Evolutionary conservation across 2,113 vertebrate species (phyloP).

Genomic region (Zosterops hypoxanthus): DNA sequence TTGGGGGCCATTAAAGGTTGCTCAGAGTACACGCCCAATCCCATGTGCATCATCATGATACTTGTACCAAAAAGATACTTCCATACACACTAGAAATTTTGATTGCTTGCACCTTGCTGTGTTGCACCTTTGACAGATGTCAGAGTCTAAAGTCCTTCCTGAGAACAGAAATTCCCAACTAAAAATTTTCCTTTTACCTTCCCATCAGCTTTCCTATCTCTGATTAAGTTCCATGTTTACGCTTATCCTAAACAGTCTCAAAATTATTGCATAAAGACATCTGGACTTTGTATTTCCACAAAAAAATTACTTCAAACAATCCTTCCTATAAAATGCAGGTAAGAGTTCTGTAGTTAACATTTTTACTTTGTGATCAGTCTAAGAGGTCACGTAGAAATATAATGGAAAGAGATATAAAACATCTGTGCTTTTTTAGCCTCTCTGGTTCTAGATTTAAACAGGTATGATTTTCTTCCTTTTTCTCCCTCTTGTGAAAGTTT

Average conservation of each 20-base stretch:
- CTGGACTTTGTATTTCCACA: background rate
- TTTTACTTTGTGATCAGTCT: background rate
- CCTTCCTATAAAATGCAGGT: background rate
- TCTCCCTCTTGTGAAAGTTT: background rate
- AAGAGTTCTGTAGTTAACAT: background rate
- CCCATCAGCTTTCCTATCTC: background rate
- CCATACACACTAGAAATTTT: background rate
- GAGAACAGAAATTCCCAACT: background rate
- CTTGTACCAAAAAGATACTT: background rate
- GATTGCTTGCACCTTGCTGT: background rate
- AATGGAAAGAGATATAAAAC: background rate
- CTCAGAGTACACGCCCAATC: accelerated
- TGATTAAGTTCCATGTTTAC: background rate
- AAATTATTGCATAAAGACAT: background rate
- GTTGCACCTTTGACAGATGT: background rate
- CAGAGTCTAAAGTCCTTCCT: background rate
- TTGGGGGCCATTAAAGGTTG: background rate
- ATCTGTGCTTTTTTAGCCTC: background rate
- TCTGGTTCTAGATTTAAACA: background rate
- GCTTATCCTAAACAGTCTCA: background rate
- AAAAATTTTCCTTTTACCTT: background rate
- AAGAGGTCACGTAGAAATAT: background rate
- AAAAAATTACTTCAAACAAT: background rate
- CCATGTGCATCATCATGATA: accelerated
- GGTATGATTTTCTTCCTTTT: background rate